Conservation (phyloP, 2,888 invertebrate species). For the Hoplodrina ambigua region DNA sequence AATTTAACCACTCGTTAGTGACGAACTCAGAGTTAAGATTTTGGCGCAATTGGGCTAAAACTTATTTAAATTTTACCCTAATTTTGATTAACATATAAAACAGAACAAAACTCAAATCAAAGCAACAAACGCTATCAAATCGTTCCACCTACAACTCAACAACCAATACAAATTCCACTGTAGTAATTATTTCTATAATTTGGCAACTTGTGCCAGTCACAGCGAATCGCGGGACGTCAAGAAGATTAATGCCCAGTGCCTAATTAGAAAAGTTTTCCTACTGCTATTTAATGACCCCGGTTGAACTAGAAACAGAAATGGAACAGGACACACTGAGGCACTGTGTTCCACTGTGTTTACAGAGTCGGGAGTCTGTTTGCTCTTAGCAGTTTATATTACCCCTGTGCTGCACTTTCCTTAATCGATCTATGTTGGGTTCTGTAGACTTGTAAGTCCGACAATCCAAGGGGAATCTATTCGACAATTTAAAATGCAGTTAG, state of each 20-base stretch:
- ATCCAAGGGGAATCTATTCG: constrained; percentile 34
- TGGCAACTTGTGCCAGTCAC: constrained; percentile 81
- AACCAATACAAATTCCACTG: constrained; percentile 63
- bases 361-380: constrained; percentile 40
- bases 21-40: too few relatives aligned
- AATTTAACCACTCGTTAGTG: too few relatives aligned
- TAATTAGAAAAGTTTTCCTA: constrained; percentile 87
- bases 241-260: constrained; percentile 84
- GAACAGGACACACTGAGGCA: constrained; percentile 60
- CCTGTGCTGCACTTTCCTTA: constrained; percentile 54
- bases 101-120: constrained; percentile 27
- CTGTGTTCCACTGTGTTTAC: constrained; percentile 51
- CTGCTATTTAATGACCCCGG: constrained; percentile 81
- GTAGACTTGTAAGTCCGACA: constrained; percentile 31
- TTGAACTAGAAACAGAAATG: constrained; percentile 66
- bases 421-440: constrained; percentile 48
- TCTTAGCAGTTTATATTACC: constrained; percentile 33
- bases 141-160: constrained; percentile 6
- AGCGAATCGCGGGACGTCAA: constrained; percentile 77
- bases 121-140: constrained; percentile 25
- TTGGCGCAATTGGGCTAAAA: too few relatives aligned
- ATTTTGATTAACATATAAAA: constrained; percentile 2
- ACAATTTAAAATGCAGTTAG: constrained; percentile 35
- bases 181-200: constrained; percentile 80
- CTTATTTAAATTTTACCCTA: neutral